phyloP scores from a whole-genome alignment of 1,140 invertebrate species.

The Papilio polyxenes region DNA sequence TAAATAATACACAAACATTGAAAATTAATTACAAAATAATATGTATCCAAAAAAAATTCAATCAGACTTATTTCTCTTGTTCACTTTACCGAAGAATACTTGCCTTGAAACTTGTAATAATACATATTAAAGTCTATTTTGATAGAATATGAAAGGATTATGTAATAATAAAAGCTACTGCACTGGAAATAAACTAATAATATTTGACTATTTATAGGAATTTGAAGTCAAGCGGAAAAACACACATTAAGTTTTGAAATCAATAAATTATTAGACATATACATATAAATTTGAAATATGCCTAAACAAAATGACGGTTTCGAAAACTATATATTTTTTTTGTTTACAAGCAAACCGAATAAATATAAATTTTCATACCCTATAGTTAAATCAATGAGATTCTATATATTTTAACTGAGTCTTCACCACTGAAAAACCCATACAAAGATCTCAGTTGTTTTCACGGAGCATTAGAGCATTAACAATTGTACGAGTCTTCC shows the following conservation, averaged over 20 bases:
- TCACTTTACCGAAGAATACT: neutral
- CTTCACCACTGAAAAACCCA: neutral
- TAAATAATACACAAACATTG: constrained; percentile 36
- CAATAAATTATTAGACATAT: neutral
- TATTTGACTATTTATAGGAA: neutral
- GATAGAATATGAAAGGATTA: too few species aligned
- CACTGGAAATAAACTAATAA: too few species aligned
- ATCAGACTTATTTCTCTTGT: constrained; percentile 37
- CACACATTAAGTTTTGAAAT: neutral
- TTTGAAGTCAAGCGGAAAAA: neutral
- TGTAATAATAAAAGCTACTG: too few species aligned
- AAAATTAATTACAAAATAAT: neutral
- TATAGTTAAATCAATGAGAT: neutral
- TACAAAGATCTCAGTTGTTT: neutral
- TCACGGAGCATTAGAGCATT: neutral
- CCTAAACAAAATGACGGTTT: neutral
- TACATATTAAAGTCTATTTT: too few species aligned
- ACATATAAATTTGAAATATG: neutral
- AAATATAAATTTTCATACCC: neutral
- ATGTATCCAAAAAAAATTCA: neutral
- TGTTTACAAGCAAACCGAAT: neutral
- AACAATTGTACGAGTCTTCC: neutral
- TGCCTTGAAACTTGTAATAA: too few species aligned
- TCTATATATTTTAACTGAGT: neutral
- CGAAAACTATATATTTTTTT: neutral